Conservation (phyloP, 2,797 vertebrate genomes). For the Lutjanus argentimaculatus region DNA sequence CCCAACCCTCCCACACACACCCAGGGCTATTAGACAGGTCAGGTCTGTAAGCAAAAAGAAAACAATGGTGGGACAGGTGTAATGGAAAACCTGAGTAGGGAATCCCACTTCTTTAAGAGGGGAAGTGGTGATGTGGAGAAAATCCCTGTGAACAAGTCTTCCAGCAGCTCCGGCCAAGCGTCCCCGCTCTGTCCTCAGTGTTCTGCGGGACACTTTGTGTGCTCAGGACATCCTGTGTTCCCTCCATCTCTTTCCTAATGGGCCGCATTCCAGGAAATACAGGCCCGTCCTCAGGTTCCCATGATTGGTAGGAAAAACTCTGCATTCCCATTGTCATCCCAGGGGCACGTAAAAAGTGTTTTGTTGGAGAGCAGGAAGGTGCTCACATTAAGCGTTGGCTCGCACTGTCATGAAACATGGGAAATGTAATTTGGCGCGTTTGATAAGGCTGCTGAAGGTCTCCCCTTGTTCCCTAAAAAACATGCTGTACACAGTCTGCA, state of each 20-base stretch:
- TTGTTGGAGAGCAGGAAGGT: constrained; percentile 73
- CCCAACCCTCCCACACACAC: neutral
- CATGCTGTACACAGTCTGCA: neutral
- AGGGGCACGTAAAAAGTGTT: constrained; percentile 72
- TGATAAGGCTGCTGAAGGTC: constrained; percentile 42
- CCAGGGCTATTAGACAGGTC: neutral
- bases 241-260: constrained; percentile 73
- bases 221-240: constrained; percentile 78
- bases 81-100: constrained; percentile 73
- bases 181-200: neutral
- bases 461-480: constrained; percentile 16
- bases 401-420: constrained; percentile 61
- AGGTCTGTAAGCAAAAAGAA: constrained; percentile 7
- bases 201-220: constrained; percentile 33
- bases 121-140: constrained; percentile 76
- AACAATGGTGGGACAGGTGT: constrained; percentile 48
- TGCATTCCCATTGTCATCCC: constrained; percentile 77
- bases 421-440: constrained; percentile 64
- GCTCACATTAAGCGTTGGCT: constrained; percentile 62
- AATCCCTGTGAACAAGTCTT: constrained; percentile 72
- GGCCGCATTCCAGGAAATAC: constrained; percentile 82
- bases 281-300: constrained; percentile 74
- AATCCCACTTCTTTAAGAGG: constrained; percentile 67
- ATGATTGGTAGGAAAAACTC: constrained; percentile 75
- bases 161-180: constrained; percentile 27